phyloP scores from a whole-genome alignment of 2,797 vertebrate species.

The Leptatherina wallacei region DNA sequence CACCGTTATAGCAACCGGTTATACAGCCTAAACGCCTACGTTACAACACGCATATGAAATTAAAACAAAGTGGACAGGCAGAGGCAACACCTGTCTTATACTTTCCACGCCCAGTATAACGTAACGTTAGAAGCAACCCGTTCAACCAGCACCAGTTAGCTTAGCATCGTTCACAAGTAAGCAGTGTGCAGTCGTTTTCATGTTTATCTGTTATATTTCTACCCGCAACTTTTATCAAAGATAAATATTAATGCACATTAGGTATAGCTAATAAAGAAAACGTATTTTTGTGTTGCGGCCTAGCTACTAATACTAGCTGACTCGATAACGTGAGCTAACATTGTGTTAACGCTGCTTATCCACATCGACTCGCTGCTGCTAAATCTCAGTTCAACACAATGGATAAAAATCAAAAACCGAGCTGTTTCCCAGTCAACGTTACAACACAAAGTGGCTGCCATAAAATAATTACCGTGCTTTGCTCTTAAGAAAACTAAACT shows the following conservation, averaged over 20 bases:
- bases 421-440: no score
- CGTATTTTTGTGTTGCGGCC: constrained; percentile 28
- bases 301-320: constrained; percentile 7
- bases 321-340: constrained; percentile 10
- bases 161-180: constrained; percentile 23
- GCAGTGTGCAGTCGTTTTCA: neutral
- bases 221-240: fast-evolving
- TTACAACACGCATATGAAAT: constrained; percentile 7
- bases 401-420: constrained; percentile 9
- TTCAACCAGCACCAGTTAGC: constrained; percentile 53
- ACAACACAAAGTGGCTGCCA: fast-evolving
- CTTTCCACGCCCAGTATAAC: constrained; percentile 71
- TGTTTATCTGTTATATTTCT: fast-evolving
- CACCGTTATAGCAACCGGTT: neutral
- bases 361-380: constrained; percentile 32
- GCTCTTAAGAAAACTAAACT: constrained; percentile 33
- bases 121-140: constrained; percentile 39
- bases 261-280: fast-evolving
- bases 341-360: constrained; percentile 28
- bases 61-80: constrained; percentile 13
- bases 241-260: neutral
- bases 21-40: neutral
- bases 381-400: constrained; percentile 69
- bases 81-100: constrained; percentile 61
- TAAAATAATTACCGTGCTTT: constrained; percentile 44